Evolutionary conservation across 2,797 vertebrate species (phyloP).

Genomic region (Enteromius thamalakanensis): DNA sequence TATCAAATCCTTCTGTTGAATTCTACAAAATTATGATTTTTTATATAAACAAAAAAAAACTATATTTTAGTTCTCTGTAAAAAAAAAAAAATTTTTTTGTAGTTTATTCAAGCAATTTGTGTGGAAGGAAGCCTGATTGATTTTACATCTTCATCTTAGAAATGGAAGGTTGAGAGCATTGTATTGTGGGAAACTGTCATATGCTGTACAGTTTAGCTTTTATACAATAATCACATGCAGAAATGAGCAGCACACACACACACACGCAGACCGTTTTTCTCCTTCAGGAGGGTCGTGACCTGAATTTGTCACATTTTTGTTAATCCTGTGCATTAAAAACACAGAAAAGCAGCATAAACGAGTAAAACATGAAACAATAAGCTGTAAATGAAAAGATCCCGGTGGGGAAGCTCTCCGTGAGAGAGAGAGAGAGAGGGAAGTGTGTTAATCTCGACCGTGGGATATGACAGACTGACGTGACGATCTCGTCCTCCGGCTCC

Average conservation of each 20-base stretch:
- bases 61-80: too few species aligned
- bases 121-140: neutral
- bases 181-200: neutral
- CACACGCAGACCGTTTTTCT: neutral
- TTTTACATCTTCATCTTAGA: neutral
- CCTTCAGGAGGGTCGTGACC: conserved; percentile 28
- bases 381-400: neutral
- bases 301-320: conserved; percentile 14
- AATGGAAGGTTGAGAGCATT: neutral
- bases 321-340: conserved; percentile 11
- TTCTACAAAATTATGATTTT: too few species aligned
- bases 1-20: too few species aligned
- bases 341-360: conserved; percentile 21
- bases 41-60: too few species aligned
- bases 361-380: conserved; percentile 20
- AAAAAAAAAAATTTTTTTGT: too few species aligned
- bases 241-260: neutral
- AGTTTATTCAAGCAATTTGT: too few species aligned
- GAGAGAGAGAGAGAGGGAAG: conserved; percentile 33
- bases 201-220: neutral
- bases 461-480: conserved; percentile 19
- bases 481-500: neutral
- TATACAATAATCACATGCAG: neutral
- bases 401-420: conserved; percentile 1
- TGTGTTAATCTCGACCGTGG: conserved; percentile 33